Conservation (phyloP, 2,888 invertebrate genomes). For the Eumacrocentrus americanus region DNA sequence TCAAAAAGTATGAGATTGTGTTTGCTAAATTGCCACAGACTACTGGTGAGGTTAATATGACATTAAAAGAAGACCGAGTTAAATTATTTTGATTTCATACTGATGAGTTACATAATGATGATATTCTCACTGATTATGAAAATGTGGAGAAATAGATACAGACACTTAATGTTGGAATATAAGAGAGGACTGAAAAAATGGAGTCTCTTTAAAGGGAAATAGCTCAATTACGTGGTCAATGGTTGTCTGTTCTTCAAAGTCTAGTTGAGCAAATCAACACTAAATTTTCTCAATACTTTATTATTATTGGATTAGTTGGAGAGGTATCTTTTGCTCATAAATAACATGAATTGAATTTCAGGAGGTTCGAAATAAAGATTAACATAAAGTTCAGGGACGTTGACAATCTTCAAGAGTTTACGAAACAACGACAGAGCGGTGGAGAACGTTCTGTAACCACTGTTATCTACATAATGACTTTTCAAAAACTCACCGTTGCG, state of each 20-base stretch:
- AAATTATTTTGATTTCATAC: constrained; percentile 72
- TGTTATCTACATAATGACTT: constrained; percentile 87
- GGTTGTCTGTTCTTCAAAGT: constrained; percentile 72
- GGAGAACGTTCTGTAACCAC: constrained; percentile 95
- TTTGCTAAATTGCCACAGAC: constrained; percentile 64
- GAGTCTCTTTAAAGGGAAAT: constrained; percentile 63
- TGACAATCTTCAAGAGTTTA: constrained; percentile 80
- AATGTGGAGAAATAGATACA: constrained; percentile 64
- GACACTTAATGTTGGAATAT: no score
- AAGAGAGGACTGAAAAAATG: constrained; percentile 60
- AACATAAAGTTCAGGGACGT: constrained; percentile 84
- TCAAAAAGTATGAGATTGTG: constrained; percentile 53
- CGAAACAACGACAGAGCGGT: constrained; percentile 87
- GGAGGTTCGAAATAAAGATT: constrained; percentile 84
- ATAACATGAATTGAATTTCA: constrained; percentile 75
- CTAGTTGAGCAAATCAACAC: constrained; percentile 73
- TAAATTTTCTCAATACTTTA: constrained; percentile 80
- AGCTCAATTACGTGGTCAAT: constrained; percentile 66
- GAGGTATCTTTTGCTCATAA: constrained; percentile 72
- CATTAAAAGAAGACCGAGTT: constrained; percentile 67
- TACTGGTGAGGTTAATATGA: constrained; percentile 64
- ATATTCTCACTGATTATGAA: constrained; percentile 72
- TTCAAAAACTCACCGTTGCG: constrained; percentile 87
- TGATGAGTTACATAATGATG: constrained; percentile 64
- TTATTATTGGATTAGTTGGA: constrained; percentile 81